Base-by-base conservation (phyloP, 2,888 invertebrate species). In the Drosophila parthenogenetica region DNA sequence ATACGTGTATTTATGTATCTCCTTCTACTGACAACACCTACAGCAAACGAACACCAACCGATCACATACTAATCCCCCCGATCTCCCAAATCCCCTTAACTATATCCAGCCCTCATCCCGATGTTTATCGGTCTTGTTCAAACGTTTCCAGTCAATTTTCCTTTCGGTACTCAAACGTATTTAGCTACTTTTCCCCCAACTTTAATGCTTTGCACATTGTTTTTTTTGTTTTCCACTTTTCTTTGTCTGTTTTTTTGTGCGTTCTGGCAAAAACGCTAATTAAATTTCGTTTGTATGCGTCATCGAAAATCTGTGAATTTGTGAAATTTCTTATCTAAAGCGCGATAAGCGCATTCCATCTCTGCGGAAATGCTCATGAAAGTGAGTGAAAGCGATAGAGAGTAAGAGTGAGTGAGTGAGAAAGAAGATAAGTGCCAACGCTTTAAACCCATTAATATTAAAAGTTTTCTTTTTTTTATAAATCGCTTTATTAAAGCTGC, bases 1-100 rank as follows among this genome's bases (percentile, higher is more conserved):
- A 60, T 75, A 60, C 70, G 51, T 75, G 50, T 72, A 77, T 64
- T 57, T 79, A 62, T 64, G 53, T 75, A 60, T 62, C 25, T 45
- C 22, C 22, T 22, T 8, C 29, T 29, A 29, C 29, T 29, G 29
- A 29, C 29, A 29, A 29, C 7, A 45, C 45, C 51, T 13, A 35
- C 13, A 25, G 40, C 39, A 45, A 37, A 14, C 25, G n/a, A 10
- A 16, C n/a, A 29, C 49, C 35, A 29, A 29, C 29, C 29, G 29
- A 29, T 29, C 29, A 29, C 29, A 29, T 29, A 29, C 25, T 10
- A n/a, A 22, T 11, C n/a, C 46, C 13, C 29, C 19, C 14, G 14
- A 19, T 16, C 32, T 11, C 22, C 13, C 0, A 29, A 22, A 22
- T 22, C 5, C 5, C 22, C 22, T 22, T 5, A 5, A 22, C 22